A percentile compares a stretch with the other conserved stretches of the same genome.
These are phyloP conservation scores for Hypselothyrea guttata DNA, from an alignment of 2,888 invertebrate genomes.

Conservation along the genomic window DNA sequence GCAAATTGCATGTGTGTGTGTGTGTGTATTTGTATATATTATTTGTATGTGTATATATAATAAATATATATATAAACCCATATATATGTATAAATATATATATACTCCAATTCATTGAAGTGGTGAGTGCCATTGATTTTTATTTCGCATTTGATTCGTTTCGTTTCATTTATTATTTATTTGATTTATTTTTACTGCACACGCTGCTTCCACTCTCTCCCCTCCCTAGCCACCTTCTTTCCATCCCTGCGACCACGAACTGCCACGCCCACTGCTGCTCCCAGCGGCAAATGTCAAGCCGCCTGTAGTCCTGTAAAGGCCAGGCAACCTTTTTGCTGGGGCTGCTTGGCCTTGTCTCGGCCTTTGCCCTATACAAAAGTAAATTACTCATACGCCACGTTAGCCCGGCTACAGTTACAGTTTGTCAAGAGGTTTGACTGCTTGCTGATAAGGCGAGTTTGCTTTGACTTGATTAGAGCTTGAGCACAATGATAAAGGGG, in stretches of 20 bases:
- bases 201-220: constrained; percentile 6
- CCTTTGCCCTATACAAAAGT: constrained; percentile 28
- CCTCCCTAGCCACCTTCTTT: no score
- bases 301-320: neutral
- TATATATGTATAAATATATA: constrained; percentile 23
- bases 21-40: constrained; percentile 27
- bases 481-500: no score
- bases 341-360: constrained; percentile 8
- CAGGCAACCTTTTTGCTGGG: constrained; percentile 20
- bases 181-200: constrained; percentile 73
- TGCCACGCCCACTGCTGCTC: constrained; percentile 1
- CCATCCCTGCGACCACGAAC: neutral
- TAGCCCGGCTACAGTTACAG: constrained; percentile 7
- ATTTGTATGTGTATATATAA: constrained; percentile 14
- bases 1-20: constrained; percentile 57
- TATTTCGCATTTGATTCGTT: constrained; percentile 75
- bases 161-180: constrained; percentile 77
- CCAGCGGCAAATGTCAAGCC: neutral
- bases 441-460: constrained; percentile 6
- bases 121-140: constrained; percentile 75
- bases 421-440: constrained; percentile 15
- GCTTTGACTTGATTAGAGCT: constrained; percentile 45
- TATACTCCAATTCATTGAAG: constrained; percentile 71
- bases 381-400: constrained; percentile 69
- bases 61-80: neutral